These are phyloP conservation scores for Gallinago undulata DNA, from an alignment of 2,113 vertebrate genomes.

Conservation along the genomic window DNA sequence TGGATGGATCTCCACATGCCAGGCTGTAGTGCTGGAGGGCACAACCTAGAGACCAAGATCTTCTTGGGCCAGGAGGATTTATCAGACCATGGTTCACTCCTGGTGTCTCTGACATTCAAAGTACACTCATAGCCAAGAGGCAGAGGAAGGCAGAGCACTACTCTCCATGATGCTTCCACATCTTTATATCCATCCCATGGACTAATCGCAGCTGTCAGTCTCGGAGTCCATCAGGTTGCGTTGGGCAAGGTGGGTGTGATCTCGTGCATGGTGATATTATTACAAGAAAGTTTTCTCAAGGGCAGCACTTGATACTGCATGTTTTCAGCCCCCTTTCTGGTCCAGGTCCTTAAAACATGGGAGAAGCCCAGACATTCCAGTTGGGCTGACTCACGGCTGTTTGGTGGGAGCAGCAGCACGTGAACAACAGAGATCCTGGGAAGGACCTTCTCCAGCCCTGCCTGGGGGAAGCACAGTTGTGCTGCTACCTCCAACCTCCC, in stretches of 20 bases:
- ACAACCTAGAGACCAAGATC: background rate
- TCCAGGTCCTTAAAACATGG: background rate
- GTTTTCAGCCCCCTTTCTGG: background rate
- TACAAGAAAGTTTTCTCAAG: background rate
- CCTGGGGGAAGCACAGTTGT: background rate
- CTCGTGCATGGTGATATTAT: background rate
- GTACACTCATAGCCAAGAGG: accelerated
- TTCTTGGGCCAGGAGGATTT: background rate
- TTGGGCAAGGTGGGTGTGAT: background rate
- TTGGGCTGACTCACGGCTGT: background rate
- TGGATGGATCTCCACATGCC: background rate
- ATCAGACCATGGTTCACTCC: background rate
- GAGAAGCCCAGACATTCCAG: background rate
- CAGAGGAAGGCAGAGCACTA: background rate
- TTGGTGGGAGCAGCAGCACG: background rate
- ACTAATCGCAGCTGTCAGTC: background rate
- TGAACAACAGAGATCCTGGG: background rate
- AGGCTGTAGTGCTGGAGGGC: background rate
- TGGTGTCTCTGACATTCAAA: background rate
- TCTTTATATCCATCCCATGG: background rate
- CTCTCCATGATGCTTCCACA: background rate
- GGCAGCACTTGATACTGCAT: background rate
- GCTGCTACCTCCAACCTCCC: background rate
- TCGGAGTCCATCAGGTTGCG: background rate
- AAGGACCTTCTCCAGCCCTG: background rate